A percentile compares a stretch with the other conserved stretches of the same genome.
phyloP scores from a whole-genome alignment of 2,797 vertebrate genomes.

The Ctenopoma multispine region DNA sequence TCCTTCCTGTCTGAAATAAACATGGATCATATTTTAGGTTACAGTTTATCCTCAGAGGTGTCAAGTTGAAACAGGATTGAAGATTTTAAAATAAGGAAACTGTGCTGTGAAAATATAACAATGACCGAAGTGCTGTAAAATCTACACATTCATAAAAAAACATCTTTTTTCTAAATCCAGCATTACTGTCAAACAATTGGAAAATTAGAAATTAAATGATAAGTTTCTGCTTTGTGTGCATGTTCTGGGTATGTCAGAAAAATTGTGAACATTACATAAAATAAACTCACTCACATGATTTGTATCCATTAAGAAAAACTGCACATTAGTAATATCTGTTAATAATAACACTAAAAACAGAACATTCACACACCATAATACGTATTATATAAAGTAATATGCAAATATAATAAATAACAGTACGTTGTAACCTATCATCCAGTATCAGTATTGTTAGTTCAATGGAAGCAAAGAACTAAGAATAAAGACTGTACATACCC shows the following conservation, averaged over 20 bases:
- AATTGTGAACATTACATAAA: no score
- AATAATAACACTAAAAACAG: neutral
- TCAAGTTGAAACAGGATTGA: neutral
- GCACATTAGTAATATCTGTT: neutral
- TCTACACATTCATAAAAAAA: neutral
- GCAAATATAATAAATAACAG: no score
- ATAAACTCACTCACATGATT: neutral
- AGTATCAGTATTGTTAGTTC: neutral
- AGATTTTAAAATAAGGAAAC: neutral
- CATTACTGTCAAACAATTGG: neutral
- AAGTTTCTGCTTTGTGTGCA: no score
- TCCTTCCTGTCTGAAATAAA: slow-evolving; percentile 3
- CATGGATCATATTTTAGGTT: neutral
- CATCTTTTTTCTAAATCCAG: neutral
- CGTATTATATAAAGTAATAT: no score
- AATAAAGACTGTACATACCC: neutral
- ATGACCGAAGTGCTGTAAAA: neutral
- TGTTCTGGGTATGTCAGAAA: no score
- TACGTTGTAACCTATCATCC: no score
- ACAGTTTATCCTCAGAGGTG: neutral
- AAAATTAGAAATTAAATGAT: no score
- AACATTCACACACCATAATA: no score
- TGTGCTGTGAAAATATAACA: neutral
- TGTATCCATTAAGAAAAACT: neutral
- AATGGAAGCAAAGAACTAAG: neutral